Conservation (phyloP, 2,797 vertebrate genomes). For the Sternarchorhynchus goeldii region DNA sequence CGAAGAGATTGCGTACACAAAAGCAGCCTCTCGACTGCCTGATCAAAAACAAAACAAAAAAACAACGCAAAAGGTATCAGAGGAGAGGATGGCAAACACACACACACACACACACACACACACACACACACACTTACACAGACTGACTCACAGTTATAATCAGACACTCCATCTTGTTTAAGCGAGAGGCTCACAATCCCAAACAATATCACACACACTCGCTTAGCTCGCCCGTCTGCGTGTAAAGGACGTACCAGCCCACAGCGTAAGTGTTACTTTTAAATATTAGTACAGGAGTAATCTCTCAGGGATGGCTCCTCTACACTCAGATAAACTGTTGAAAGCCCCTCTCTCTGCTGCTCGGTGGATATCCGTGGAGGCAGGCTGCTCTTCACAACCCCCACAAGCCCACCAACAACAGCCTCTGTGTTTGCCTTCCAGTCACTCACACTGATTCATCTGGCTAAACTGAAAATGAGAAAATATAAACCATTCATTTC, state of each 20-base stretch:
- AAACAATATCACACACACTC: constrained; percentile 46
- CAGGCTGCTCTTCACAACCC: constrained; percentile 34
- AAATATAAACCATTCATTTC: constrained; percentile 48
- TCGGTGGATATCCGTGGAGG: constrained; percentile 65
- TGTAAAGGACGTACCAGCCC: constrained; percentile 29
- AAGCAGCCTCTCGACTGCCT: constrained; percentile 97
- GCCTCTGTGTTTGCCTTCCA: constrained; percentile 66
- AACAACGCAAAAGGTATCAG: constrained; percentile 26
- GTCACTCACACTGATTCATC: constrained; percentile 47
- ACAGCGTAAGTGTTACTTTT: constrained; percentile 72
- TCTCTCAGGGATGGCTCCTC: constrained; percentile 68
- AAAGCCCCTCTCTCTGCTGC: constrained; percentile 72
- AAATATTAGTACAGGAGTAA: constrained; percentile 80
- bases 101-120: constrained; percentile 23
- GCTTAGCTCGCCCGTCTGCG: constrained; percentile 26
- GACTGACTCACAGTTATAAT: constrained; percentile 26
- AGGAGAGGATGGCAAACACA: constrained; percentile 42
- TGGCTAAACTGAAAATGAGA: constrained; percentile 33
- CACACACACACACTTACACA: constrained; percentile 28
- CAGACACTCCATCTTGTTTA: constrained; percentile 42
- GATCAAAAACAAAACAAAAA: constrained; percentile 36
- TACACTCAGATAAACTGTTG: constrained; percentile 77
- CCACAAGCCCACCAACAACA: constrained; percentile 11
- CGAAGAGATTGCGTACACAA: constrained; percentile 97
- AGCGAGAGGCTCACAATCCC: constrained; percentile 34